Percentiles rank a stretch among this genome's conserved stretches.
Evolutionary conservation across 2,888 invertebrate genomes (phyloP).

Genomic region (Cephonodes hylas): DNA sequence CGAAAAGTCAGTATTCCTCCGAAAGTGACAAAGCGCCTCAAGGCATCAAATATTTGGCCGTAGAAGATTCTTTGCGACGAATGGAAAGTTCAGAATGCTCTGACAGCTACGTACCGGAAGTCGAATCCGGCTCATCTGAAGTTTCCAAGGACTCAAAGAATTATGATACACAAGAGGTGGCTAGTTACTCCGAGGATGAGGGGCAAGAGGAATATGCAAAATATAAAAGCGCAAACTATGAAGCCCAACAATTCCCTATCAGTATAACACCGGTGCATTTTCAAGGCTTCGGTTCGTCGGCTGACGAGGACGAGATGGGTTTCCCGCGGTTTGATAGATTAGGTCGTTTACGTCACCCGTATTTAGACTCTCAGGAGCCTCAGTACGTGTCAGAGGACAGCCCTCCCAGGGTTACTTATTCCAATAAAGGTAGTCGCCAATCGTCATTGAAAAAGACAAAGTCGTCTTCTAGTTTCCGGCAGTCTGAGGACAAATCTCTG

Average conservation of each 20-base stretch:
- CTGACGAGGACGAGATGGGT: conserved; percentile 85
- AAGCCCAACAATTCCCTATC: conserved; percentile 68
- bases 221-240: conserved; percentile 64
- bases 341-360: conserved; percentile 78
- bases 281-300: conserved; percentile 83
- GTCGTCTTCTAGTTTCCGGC: conserved; percentile 57
- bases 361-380: conserved; percentile 74
- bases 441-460: conserved; percentile 74
- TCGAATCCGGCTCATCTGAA: conserved; percentile 83
- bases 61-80: conserved; percentile 73
- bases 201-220: conserved; percentile 74
- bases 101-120: conserved; percentile 85
- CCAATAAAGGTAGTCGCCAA: conserved; percentile 73
- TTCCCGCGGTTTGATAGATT: conserved; percentile 83
- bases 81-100: conserved; percentile 84
- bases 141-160: conserved; percentile 78
- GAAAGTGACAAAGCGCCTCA: conserved; percentile 75
- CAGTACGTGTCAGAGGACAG: conserved; percentile 74
- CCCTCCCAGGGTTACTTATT: conserved; percentile 69
- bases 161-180: conserved; percentile 60
- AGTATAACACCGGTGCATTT: conserved; percentile 77
- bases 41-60: conserved; percentile 58
- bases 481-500: conserved; percentile 57
- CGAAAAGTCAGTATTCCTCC: conserved; percentile 76
- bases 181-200: conserved; percentile 80